A percentile compares a stretch with the other conserved stretches of the same genome.
phyloP scores from a whole-genome alignment of 2,797 vertebrate genomes.

The Sebastes dallii region DNA sequence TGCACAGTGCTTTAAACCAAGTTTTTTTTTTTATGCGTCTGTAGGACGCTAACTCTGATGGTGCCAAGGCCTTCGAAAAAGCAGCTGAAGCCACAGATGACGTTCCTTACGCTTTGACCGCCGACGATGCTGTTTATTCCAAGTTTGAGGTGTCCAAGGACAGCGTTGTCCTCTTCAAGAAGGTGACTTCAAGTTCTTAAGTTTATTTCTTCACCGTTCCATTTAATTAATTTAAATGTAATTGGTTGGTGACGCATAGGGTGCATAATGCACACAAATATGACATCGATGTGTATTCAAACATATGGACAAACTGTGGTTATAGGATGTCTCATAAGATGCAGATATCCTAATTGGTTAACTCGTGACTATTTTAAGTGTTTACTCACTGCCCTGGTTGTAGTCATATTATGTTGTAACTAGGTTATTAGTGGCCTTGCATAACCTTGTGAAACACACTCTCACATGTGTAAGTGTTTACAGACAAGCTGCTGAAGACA shows the following conservation, averaged over 20 bases:
- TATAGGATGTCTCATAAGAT: neutral
- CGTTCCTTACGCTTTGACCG: constrained; percentile 90
- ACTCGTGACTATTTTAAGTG: neutral
- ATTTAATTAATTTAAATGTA: neutral
- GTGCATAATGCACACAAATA: neutral
- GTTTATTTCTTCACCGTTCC: neutral
- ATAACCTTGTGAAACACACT: neutral
- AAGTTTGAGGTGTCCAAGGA: constrained; percentile 91
- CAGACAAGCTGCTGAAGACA: constrained; percentile 1
- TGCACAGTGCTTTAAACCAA: neutral
- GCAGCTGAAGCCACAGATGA: constrained; percentile 93
- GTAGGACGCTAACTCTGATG: constrained; percentile 86
- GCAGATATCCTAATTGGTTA: neutral
- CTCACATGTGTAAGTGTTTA: neutral
- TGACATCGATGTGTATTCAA: neutral
- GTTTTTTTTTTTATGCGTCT: neutral
- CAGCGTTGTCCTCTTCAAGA: constrained; percentile 93
- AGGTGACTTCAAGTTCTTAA: constrained; percentile 79
- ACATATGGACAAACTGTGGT: neutral
- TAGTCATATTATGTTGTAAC: neutral
- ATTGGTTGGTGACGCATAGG: neutral
- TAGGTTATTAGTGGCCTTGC: neutral
- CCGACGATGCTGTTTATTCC: constrained; percentile 83
- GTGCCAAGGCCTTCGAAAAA: constrained; percentile 87
- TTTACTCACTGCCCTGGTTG: neutral